Base-by-base conservation (phyloP, 2,888 invertebrate species). In the Drosophila helvetica region DNA sequence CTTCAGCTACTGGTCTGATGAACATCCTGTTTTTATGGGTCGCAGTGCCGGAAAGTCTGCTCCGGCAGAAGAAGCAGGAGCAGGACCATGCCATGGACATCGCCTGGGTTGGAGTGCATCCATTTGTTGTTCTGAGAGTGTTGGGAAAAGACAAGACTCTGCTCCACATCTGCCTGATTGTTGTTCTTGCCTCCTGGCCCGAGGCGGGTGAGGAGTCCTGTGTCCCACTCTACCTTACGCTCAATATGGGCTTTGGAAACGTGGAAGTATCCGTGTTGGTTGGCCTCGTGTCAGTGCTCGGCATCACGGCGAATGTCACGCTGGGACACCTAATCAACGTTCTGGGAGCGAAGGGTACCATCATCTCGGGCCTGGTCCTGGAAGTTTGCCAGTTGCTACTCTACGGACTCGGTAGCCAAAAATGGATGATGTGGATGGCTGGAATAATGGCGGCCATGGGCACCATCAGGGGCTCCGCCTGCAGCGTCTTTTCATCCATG, bases 21-120 rank as follows among this genome's bases (percentile, higher is more conserved):
- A 61, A 51, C 18, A 62, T 64, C 10, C 3, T 27, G 1, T 64
- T 64, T 25, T 12, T 64, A 4, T 18, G 45, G 6, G 45, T 45
- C n/a, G 51, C 18, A 5, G 51, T 61, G 1, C 63, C 63, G 12
- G 63, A 64, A 18, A 64, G 61, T 33, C 33, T 51, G 12, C 33
- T 12, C 5, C 10, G 17, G 17, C 7, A 17, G 3, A 50, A 18
- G 22, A 22, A 22, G 5, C 22, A 6, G 1, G 18, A 45, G 1
- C 17, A 1, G 2, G 46, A 38, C 6, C 38, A 38, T 38, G 38
- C 38, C 38, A n/a, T n/a, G n/a, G 38, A n/a, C n/a, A 38, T n/a
- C 1, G 6, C 2, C 12, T 3, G 1, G 6, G 3, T 3, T 30
- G 12, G 43, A 59, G n/a, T 15, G 3, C n/a, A 59, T 42, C 38